phyloP scores from a whole-genome alignment of 2,797 vertebrate species.

The Pseudocheirus occidentalis region DNA sequence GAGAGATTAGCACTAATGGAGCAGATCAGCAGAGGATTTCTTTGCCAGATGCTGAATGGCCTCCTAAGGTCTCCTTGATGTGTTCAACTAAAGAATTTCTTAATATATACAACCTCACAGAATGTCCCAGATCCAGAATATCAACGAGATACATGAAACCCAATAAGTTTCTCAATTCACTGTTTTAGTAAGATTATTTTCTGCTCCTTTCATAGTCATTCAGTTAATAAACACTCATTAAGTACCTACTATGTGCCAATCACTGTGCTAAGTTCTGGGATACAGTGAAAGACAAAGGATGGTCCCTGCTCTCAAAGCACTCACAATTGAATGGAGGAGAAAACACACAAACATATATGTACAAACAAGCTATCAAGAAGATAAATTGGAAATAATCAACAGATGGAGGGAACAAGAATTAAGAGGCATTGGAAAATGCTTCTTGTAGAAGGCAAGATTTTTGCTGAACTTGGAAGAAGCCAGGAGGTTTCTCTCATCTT shows the following conservation, averaged over 20 bases:
- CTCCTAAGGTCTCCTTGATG: not conserved
- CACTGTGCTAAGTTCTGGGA: not conserved
- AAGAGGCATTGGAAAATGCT: not conserved
- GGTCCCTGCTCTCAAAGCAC: not conserved
- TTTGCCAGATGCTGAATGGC: not conserved
- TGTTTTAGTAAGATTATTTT: not conserved
- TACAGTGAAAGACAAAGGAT: not conserved
- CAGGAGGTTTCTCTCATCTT: not conserved
- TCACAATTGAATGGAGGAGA: not conserved
- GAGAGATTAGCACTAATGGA: not conserved
- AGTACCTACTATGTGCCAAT: not conserved
- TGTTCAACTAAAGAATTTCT: not conserved
- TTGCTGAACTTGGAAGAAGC: not conserved
- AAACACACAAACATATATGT: not conserved
- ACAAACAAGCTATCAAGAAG: not conserved
- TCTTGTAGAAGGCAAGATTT: not conserved
- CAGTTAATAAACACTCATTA: slow-evolving; percentile 27
- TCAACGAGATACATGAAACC: not conserved
- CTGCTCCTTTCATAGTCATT: not conserved
- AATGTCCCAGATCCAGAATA: not conserved
- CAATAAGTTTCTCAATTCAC: not conserved
- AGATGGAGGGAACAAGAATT: not conserved
- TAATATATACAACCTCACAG: not conserved
- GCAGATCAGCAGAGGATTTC: not conserved
- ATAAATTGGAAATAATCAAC: not conserved